Evolutionary conservation across 2,888 invertebrate species (phyloP).

Genomic region (Eupithecia insigniata): DNA sequence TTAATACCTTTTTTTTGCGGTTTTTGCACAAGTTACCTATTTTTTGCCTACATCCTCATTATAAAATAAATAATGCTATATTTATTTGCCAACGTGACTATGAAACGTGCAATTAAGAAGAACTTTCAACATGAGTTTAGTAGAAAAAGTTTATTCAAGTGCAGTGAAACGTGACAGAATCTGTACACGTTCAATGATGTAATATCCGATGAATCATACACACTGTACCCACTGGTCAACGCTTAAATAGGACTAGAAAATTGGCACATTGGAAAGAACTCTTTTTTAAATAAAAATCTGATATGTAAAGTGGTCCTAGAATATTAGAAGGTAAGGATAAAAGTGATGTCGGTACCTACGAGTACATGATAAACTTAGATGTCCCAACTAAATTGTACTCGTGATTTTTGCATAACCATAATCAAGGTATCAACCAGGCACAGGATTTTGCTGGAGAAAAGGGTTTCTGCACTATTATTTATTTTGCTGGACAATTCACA

Average conservation of each 20-base stretch:
- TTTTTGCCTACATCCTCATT: neutral
- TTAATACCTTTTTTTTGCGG: no score
- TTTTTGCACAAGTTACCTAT: neutral
- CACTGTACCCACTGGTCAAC: neutral
- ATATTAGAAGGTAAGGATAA: neutral
- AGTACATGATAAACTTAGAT: neutral
- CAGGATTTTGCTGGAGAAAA: neutral
- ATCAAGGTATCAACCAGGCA: neutral
- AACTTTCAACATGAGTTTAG: neutral
- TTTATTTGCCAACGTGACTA: constrained; percentile 11
- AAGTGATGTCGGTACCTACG: neutral
- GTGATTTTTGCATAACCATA: neutral
- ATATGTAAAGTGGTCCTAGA: neutral
- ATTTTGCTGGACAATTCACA: neutral
- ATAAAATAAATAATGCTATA: neutral
- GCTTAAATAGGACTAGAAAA: neutral
- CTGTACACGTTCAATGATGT: constrained; percentile 1
- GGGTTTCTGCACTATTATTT: neutral
- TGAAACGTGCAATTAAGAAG: constrained; percentile 1
- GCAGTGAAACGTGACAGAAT: constrained; percentile 12
- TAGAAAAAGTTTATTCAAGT: constrained; percentile 2
- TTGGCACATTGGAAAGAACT: neutral
- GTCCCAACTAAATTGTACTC: neutral
- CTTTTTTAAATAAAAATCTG: neutral
- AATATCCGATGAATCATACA: neutral